Evolutionary conservation across 2,113 vertebrate genomes (phyloP), one percentile per base, ranked within the genome.

Genomic region (Todiramphus chloris): DNA sequence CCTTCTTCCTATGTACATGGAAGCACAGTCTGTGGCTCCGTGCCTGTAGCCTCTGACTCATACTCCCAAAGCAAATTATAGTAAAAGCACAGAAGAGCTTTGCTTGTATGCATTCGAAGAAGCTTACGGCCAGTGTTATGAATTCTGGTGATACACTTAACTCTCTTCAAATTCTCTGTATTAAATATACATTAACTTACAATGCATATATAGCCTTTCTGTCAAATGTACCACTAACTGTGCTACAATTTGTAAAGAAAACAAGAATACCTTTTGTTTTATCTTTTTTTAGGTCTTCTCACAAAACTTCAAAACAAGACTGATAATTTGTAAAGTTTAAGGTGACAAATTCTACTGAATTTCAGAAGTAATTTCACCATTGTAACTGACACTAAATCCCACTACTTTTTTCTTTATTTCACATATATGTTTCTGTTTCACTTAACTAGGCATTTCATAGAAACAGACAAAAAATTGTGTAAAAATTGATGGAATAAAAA

Each of bases 181-280:
- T 39, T 12, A 81, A 66, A 60, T 43, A 50, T 23, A 46, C 6
- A 77, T 19, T 28, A 78, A 30, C 11, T 41, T 58, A 31, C 6
- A 48, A 16, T 13, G 16, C 6, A 59, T 37, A 35, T 31, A 81
- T 33, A 63, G 13, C 4, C 39, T 11, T 77, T 63, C 18, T 59
- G 31, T 21, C 27, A 84, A 81, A 91, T 30, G 9, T 6, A 50
- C 35, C 23, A 76, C 14, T 44, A 87, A 30, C 11, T 44, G 24
- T 16, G 8, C 6, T 56, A 13, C 25, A 67, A 27, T 58, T 19
- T 66, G 11, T n/a, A 58, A 73, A 51, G 50, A 51, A 51, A 86
- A 31, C 9, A 48, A 33, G 79, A 70, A 0, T 2, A 15, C 27
- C 14, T 4, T 1, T n/a, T n/a, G 64, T 60, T 48, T 23, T n/a